Evolutionary conservation across 2,113 vertebrate genomes (phyloP).

Genomic region (Cochlearius cochlearius): DNA sequence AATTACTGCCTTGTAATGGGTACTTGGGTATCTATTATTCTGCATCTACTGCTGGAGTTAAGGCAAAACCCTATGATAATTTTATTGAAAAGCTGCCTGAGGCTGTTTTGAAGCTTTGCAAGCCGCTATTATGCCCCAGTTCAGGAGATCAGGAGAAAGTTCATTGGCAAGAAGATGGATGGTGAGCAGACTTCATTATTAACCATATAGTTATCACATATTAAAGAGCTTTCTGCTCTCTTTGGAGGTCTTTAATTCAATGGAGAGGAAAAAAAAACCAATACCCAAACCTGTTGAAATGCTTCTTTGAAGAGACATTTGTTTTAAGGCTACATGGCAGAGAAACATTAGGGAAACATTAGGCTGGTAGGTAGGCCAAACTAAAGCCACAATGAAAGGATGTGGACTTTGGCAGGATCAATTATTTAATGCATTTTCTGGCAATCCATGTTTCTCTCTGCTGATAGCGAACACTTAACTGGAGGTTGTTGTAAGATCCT

Average conservation of each 20-base stretch:
- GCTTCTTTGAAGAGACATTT: background rate
- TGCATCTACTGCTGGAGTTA: constrained; percentile 6
- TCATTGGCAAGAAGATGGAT: background rate
- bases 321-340: background rate
- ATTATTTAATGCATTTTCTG: background rate
- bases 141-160: constrained; percentile 4
- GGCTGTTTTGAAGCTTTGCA: constrained; percentile 48
- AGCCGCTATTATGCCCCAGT: background rate
- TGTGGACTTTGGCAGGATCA: background rate
- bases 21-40: constrained; percentile 45
- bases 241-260: background rate
- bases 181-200: background rate
- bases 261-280: background rate
- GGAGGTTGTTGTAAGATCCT: background rate
- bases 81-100: constrained; percentile 35
- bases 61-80: constrained; percentile 23
- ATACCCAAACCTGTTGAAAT: background rate
- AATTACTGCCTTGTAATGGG: constrained; percentile 30
- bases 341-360: background rate
- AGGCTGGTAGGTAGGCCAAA: background rate
- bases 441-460: background rate
- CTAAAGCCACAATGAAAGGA: background rate
- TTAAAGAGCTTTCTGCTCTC: background rate
- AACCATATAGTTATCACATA: background rate
- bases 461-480: background rate